Evolutionary conservation across 2,797 vertebrate species (phyloP), one percentile per base, ranked within the genome.

Genomic region (Pangasius larnaudii): DNA sequence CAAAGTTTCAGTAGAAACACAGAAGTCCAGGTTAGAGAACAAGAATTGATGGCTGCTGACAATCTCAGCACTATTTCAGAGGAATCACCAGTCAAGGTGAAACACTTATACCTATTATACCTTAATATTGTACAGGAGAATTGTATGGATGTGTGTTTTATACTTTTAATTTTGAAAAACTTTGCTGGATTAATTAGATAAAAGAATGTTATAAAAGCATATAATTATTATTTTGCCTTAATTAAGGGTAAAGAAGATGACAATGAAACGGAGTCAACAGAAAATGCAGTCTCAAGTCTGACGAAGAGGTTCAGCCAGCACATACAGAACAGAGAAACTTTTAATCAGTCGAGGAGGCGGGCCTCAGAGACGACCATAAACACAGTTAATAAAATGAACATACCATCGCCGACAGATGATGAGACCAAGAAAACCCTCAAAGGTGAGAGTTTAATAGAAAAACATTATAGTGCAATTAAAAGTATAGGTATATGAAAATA

Each of bases 251-350:
- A 39, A 65, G 39, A 65, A 49, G 85, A 86, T 94, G 91, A 88
- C 11, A 58, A 78, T 0, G 88, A 88, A 78, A 88, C 8, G 8
- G 46, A 61, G 0, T 90, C 93, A 0, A 39, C 16, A 58, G 90
- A 93, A 0, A 86, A 97, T 27, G 85, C 56, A 0, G 98, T 99
- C 53, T 97, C 96, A 56, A 94, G 97, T 91, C 94, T 99, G 92
- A 98, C 97, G 0, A 96, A 97, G 33, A 97, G 96, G 89, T 99
- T 97, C 93, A 99, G 97, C 93, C 97, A 98, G 88, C 94, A 96
- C 51, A 95, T 98, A 90, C 98, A 97, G 93, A 94, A 91, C 69
- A 93, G 88, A 77, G 95, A 91, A 4, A 91, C 95, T 0, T 63
- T 63, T 0, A 2, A 89, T 7, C 84, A 85, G 53, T 93, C 93